Evolutionary conservation across 2,113 vertebrate species (phyloP), one percentile per base, ranked within the genome.

Genomic region (Lagopus muta): DNA sequence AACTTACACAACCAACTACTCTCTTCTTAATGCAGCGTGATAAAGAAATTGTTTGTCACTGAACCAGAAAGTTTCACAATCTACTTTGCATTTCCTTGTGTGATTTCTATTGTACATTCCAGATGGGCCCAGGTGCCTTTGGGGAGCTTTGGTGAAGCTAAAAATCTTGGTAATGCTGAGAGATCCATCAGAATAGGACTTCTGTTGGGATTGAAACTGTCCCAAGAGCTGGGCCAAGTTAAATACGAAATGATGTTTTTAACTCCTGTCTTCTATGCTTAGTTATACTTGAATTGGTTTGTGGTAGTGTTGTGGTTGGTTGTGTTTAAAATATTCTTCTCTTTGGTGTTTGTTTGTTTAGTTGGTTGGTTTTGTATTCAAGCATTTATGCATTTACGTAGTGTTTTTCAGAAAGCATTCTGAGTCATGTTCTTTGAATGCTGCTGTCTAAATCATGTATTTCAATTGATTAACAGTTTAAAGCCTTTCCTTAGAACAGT

Each of bases 401-500:
- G 43, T 45, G 6, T 79, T 84, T 87, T 89, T 87, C 91, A 70
- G 78, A 89, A 73, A 82, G 48, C n/a, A 9, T 25, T 91, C 61
- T 79, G 91, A 87, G 48, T 92, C 81, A 71, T 8, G 10, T 82
- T 78, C 66, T 57, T 32, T 65, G 82, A 93, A 75, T 40, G 77
- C 74, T 70, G 54, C 71, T 82, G 62, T 7, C 1, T 92, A 95
- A 92, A 95, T 85, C 60, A 32, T 73, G n/a, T 84, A 45, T 79
- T 92, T 89, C 58, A 36, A 61, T 34, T 88, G 82, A 90, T 89
- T 77, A 96, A 74, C 64, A 82, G 55, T 93, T 91, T 91, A 91
- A 71, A 93, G 24, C 45, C n/a, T 65, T 90, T 65, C 43, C n/a
- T 90, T 73, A 82, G 57, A 84, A 45, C 36, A 19, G n/a, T 73